phyloP scores from a whole-genome alignment of 2,888 invertebrate genomes.

The Lumbricus terrestris region DNA sequence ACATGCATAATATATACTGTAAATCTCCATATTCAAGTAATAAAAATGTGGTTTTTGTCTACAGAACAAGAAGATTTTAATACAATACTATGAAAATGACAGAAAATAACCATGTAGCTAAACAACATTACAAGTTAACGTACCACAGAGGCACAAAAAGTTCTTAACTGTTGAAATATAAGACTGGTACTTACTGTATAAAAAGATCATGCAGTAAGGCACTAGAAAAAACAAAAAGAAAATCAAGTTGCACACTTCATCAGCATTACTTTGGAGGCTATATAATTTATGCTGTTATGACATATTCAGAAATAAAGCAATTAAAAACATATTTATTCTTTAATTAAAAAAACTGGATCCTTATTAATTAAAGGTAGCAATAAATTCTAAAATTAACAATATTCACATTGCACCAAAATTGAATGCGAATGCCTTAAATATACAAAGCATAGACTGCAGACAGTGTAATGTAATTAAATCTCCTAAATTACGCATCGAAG shows the following conservation, averaged over 20 bases:
- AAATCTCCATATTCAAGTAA: not conserved
- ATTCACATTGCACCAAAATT: not conserved
- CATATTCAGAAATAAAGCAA: not conserved
- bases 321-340: not conserved
- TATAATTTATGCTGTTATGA: not conserved
- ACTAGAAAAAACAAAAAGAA: constrained; percentile 43
- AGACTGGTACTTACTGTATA: constrained; percentile 60
- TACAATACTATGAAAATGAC: too few relatives aligned
- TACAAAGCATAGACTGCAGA: not conserved
- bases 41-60: not conserved
- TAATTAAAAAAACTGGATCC: not conserved
- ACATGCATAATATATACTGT: not conserved
- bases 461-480: too few relatives aligned
- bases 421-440: not conserved
- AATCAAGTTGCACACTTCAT: not conserved
- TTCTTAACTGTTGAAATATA: not conserved
- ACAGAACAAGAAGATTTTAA: too few relatives aligned
- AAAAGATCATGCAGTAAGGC: constrained; percentile 67
- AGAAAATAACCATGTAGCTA: not conserved
- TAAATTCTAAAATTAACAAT: not conserved
- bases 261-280: constrained; percentile 53
- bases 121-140: not conserved
- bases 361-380: not conserved
- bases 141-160: not conserved
- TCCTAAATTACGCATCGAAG: too few relatives aligned